phyloP scores from a whole-genome alignment of 2,113 vertebrate genomes.

The Dendrocopos noguchii region DNA sequence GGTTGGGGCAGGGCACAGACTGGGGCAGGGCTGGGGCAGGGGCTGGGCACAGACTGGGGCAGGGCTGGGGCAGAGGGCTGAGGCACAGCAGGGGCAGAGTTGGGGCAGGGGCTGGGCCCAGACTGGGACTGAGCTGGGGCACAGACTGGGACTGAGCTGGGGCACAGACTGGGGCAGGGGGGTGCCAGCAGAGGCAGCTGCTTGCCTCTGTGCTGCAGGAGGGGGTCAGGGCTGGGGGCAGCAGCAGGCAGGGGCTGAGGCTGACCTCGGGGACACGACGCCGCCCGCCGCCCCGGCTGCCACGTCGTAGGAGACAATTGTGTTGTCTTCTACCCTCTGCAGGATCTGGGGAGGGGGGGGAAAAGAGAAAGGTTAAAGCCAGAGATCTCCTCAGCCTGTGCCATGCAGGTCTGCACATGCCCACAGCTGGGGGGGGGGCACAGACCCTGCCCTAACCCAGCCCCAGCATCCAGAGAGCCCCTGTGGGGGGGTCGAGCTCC shows the following conservation, averaged over 20 bases:
- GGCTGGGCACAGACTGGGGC: no score
- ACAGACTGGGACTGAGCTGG: neutral
- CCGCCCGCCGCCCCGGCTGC: constrained; percentile 91
- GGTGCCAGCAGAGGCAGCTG: fast-evolving
- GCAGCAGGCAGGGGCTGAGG: neutral
- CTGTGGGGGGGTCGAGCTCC: fast-evolving
- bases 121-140: no score
- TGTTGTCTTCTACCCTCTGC: constrained; percentile 94
- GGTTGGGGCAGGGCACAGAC: no score
- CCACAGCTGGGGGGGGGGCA: neutral
- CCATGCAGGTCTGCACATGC: neutral
- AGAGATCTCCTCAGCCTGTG: neutral
- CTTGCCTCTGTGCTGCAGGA: neutral
- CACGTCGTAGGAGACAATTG: constrained; percentile 90
- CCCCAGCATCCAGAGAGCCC: fast-evolving
- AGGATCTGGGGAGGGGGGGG: constrained; percentile 79
- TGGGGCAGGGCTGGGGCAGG: no score
- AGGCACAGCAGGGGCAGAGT: no score
- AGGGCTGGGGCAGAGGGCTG: no score
- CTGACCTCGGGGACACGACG: constrained; percentile 91
- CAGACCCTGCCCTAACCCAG: neutral
- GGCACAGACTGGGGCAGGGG: neutral
- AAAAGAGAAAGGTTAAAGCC: neutral
- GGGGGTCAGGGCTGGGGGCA: neutral
- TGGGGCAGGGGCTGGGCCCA: no score